phyloP scores from a whole-genome alignment of 2,797 vertebrate genomes.

The Gadopsis bispinosus region DNA sequence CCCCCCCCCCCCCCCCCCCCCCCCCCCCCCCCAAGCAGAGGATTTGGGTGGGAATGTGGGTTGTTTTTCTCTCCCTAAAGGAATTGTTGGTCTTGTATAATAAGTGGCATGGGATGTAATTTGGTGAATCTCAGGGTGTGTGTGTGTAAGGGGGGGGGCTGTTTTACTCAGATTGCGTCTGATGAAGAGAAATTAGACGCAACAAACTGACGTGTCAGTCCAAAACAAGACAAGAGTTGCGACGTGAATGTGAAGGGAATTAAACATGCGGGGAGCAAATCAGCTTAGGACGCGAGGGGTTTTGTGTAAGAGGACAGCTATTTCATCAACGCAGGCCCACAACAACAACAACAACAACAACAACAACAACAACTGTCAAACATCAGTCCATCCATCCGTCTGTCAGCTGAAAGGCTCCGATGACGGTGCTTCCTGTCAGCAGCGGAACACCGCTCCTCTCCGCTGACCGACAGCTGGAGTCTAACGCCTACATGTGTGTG shows the following conservation, averaged over 20 bases:
- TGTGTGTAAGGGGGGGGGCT: too few species aligned
- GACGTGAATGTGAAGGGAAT: constrained; percentile 60
- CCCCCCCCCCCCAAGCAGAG: too few species aligned
- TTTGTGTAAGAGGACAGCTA: constrained; percentile 31
- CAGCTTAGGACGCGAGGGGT: constrained; percentile 64
- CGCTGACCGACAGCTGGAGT: constrained; percentile 7
- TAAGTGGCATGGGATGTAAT: constrained; percentile 50
- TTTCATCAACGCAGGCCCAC: constrained; percentile 33
- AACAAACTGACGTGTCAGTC: constrained; percentile 53
- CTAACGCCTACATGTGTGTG: background rate
- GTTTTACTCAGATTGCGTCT: constrained; percentile 38
- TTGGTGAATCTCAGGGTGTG: constrained; percentile 41
- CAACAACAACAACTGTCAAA: constrained; percentile 37
- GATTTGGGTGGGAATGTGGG: constrained; percentile 16
- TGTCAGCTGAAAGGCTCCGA: background rate
- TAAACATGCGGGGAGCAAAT: constrained; percentile 65
- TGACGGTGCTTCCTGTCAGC: too few species aligned
- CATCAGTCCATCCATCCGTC: constrained; percentile 1
- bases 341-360: background rate
- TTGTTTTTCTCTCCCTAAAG: constrained; percentile 30
- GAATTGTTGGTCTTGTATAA: constrained; percentile 64
- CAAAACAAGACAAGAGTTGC: constrained; percentile 50
- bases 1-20: too few species aligned
- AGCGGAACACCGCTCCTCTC: background rate
- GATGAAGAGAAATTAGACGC: constrained; percentile 46